Evolutionary conservation across 2,888 invertebrate genomes (phyloP), one percentile per base, ranked within the genome.

Genomic region (Pteria penguin): DNA sequence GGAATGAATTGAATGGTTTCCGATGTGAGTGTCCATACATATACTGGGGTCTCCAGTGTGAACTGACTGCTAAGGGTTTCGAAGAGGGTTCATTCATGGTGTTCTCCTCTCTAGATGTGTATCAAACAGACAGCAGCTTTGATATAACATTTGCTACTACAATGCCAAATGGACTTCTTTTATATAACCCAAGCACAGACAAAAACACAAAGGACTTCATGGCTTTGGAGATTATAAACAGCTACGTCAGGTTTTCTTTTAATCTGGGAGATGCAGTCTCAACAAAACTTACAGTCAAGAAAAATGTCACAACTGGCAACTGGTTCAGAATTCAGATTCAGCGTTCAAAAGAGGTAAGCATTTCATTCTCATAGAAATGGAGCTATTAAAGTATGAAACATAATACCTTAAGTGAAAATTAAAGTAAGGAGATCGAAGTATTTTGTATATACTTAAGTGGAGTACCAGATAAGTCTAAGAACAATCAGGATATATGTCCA

Each of bases 11-110:
- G 0, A 96, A 97, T 5, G 97, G 97, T 45, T 97, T 96, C 90
- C 90, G 90, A 27, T 94, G 94, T 84, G 95, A 95, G 84, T 98
- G 98, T 89, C 95, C 95, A 0, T 96, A 96, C 86, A 97, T 97
- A 14, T 93, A 90, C 84, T 97, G 97, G 89, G 98, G 98, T 8
- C 94, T 96, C 54, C 96, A 96, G 87, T 98, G 98, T 92, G 97
- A 98, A 91, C 95, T 96, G 84, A 95, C 96, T 1, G 97, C 97
- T 1, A 96, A 95, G 90, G 97, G 98, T 24, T 98, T 98, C 92
- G 94, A 95, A 72, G 96, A 96, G 87, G 93, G 97, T 0, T 98
- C 98, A 0, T 98, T 94, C 91, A 96, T 97, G 96, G 94, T 96
- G 31, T 98, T 97, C 92, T 95, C 96, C 2, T 94, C 97, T 0